A percentile compares a stretch with the other conserved stretches of the same genome.
Conservation (phyloP, 2,888 invertebrate genomes). For the Lasioglossum malachurum region DNA sequence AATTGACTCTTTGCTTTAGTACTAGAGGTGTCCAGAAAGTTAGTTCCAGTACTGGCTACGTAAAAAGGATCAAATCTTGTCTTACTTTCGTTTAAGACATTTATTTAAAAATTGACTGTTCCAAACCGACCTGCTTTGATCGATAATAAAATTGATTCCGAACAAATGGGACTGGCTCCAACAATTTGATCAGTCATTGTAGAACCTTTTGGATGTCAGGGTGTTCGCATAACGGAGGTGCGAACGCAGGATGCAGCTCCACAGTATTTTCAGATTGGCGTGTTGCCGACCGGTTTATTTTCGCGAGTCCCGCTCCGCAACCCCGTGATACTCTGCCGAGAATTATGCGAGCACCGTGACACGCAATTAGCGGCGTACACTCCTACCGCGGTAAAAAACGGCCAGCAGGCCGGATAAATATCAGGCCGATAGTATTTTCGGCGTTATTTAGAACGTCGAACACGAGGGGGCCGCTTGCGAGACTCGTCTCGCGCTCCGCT, state of each 20-base stretch:
- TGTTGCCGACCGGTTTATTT: constrained; percentile 73
- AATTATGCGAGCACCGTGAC: constrained; percentile 51
- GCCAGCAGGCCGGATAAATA: not conserved
- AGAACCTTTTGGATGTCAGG: not conserved
- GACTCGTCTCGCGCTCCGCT: not conserved
- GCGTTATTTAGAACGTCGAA: not conserved
- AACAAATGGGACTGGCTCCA: no score
- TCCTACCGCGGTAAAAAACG: constrained; percentile 21
- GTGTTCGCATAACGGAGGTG: not conserved
- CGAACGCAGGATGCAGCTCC: not conserved
- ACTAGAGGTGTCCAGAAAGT: not conserved
- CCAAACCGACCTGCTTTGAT: not conserved
- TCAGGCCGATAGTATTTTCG: constrained; percentile 15
- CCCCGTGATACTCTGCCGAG: constrained; percentile 25
- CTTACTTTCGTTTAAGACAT: not conserved
- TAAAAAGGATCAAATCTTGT: not conserved
- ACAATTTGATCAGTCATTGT: not conserved
- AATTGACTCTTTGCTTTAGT: not conserved
- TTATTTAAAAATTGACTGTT: not conserved
- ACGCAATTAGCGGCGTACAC: constrained; percentile 42
- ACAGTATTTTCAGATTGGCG: constrained; percentile 77
- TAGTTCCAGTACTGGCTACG: not conserved
- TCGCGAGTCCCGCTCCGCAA: constrained; percentile 39
- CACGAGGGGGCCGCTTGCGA: not conserved
- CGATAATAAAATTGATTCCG: not conserved